A percentile compares a stretch with the other conserved stretches of the same genome.
Conservation (phyloP, 1,140 invertebrate species). For the Belonocnema kinseyi region DNA sequence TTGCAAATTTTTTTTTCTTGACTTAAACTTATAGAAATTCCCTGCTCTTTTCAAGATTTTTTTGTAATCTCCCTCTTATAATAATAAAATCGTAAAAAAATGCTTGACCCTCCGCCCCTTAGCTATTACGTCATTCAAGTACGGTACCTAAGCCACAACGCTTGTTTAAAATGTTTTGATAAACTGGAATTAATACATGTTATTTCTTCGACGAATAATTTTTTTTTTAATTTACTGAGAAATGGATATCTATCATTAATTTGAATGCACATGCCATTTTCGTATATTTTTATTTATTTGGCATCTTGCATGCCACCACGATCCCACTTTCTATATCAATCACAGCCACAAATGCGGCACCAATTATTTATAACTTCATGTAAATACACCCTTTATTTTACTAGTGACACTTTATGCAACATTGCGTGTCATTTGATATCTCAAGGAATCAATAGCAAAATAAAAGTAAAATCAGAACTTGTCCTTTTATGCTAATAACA, state of each 20-base stretch:
- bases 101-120: too few species aligned
- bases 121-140: too few species aligned
- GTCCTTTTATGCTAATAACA: background rate
- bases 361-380: constrained; percentile 40
- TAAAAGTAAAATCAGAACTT: constrained; percentile 32
- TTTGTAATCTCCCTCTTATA: too few species aligned
- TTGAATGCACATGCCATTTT: background rate
- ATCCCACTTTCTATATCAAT: constrained; percentile 35
- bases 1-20: too few species aligned
- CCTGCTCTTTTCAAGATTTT: too few species aligned
- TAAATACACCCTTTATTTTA: constrained; percentile 36
- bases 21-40: too few species aligned
- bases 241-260: background rate
- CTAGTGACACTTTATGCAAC: constrained; percentile 44
- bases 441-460: constrained; percentile 33
- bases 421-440: constrained; percentile 36
- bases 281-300: background rate
- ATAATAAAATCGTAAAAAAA: too few species aligned
- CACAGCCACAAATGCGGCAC: background rate
- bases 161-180: too few species aligned
- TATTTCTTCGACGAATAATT: background rate
- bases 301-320: background rate
- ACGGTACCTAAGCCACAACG: too few species aligned
- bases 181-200: too few species aligned
- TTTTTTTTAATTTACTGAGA: background rate